Evolutionary conservation across 2,888 invertebrate species (phyloP).

Genomic region (Andrena chrysosceles): DNA sequence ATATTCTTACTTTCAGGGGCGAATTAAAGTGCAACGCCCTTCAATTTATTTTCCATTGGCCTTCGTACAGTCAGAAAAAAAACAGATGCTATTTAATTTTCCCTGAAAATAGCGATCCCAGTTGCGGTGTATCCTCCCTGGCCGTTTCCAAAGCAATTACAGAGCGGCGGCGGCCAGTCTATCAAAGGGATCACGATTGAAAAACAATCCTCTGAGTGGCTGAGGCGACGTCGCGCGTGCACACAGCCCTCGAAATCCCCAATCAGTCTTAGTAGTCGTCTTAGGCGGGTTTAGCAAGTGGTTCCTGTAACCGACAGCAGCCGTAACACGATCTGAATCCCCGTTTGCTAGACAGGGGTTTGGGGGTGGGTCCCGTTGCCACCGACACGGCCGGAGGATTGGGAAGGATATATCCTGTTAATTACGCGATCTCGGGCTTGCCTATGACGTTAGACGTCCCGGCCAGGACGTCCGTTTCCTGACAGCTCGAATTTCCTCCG

Average conservation of each 20-base stretch:
- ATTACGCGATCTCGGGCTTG: conserved; percentile 75
- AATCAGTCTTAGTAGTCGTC: conserved; percentile 57
- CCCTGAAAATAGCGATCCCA: background rate
- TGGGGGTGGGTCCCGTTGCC: conserved; percentile 25
- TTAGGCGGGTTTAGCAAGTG: conserved; percentile 62
- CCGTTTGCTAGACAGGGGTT: conserved; percentile 54
- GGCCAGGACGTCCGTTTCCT: conserved; percentile 72
- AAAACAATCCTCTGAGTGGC: conserved; percentile 37
- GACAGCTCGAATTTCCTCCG: conserved; percentile 70
- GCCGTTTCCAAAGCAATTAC: background rate
- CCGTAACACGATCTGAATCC: conserved; percentile 61
- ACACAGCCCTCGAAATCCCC: conserved; percentile 24
- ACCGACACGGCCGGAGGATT: conserved; percentile 40
- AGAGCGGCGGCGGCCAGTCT: background rate
- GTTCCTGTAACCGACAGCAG: conserved; percentile 67
- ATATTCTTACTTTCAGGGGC: too few relatives aligned
- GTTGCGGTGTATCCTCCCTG: background rate
- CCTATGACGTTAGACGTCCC: conserved; percentile 76
- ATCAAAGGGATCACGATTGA: conserved; percentile 37
- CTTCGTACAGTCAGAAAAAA: too few relatives aligned
- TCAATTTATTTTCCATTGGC: too few relatives aligned
- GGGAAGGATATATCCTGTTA: conserved; percentile 72
- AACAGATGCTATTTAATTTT: background rate
- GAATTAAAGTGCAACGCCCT: too few relatives aligned
- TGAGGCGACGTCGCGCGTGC: background rate